Evolutionary conservation across 2,113 vertebrate species (phyloP), one percentile per base, ranked within the genome.

Genomic region (Vimba vimba): DNA sequence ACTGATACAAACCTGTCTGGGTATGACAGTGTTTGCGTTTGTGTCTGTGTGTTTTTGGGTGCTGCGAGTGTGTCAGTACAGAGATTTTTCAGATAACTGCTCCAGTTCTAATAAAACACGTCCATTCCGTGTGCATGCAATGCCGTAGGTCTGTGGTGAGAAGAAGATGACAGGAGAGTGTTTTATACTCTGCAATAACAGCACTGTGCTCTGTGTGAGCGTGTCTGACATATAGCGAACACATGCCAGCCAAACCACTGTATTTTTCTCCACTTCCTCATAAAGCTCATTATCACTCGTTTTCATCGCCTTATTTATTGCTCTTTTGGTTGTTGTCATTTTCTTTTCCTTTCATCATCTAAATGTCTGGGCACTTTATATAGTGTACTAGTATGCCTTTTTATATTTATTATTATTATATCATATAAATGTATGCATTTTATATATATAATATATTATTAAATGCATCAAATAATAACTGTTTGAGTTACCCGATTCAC

Each of bases 241-340:
- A 25, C 25, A 73, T 77, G 15, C 6, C 19, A 4, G 92, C 91
- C 91, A 92, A 91, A 76, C 66, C 86, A 86, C 73, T 75, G 73
- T 45, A 50, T 92, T 87, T 86, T 87, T 82, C 91, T 69, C 79
- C 92, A 90, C 91, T 90, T 92, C 83, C 85, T 89, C 91, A 91
- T 92, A 86, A 92, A 90, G 47, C 83, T 84, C 64, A 79, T 79
- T 71, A 79, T 85, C 50, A 19, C 36, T 71, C n/a, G 11, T 39
- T 64, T 68, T 71, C 50, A 59, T 71, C 50, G 79, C 45, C 33
- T 50, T n/a, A 69, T 55, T 78, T 52, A 84, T 60, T 84, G 17
- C 30, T 64, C 39, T 23, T 84, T 84, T 64, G 47, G 36, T 60
- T 62, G 23, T 60, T 62, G 17, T 27, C 4, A 57, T 30, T 59